Percentiles rank a stretch among this genome's conserved stretches.
These are phyloP conservation scores for Misgurnus mizolepis DNA, from an alignment of 2,113 vertebrate genomes.

Conservation along the genomic window DNA sequence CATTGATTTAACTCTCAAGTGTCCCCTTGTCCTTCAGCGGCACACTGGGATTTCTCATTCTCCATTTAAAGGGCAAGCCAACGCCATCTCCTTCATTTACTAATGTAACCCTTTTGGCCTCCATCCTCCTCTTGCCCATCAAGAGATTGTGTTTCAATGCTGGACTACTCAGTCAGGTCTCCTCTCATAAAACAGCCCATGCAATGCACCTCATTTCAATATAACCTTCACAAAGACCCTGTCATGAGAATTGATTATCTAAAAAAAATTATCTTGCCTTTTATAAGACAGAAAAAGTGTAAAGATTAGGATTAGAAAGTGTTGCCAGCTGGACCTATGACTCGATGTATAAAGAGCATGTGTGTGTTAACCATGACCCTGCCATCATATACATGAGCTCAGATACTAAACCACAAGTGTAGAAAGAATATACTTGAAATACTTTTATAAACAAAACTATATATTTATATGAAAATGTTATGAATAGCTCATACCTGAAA, in stretches of 20 bases:
- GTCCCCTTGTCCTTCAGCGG: slow-evolving; percentile 27
- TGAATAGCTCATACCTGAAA: slow-evolving; percentile 79
- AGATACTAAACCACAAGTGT: no score
- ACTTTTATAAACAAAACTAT: no score
- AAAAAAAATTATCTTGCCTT: background rate
- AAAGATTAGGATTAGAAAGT: no score
- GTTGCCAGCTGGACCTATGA: no score
- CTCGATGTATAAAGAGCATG: no score
- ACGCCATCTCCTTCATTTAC: background rate
- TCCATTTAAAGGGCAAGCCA: slow-evolving; percentile 20
- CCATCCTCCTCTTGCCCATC: background rate
- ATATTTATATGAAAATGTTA: background rate
- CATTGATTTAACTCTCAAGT: slow-evolving; percentile 49
- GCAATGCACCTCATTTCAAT: background rate
- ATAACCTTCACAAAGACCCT: background rate
- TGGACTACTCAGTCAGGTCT: background rate
- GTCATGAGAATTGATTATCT: background rate
- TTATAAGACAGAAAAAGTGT: no score
- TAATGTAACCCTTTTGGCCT: slow-evolving; percentile 26
- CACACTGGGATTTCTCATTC: slow-evolving; percentile 33
- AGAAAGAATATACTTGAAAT: no score
- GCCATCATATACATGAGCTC: no score
- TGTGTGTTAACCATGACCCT: no score
- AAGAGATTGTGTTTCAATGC: slow-evolving; percentile 26
- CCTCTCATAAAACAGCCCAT: background rate